Percentiles rank a stretch among this genome's conserved stretches.
Evolutionary conservation across 2,888 invertebrate genomes (phyloP).

Genomic region (Cryptophagus acutangulus): DNA sequence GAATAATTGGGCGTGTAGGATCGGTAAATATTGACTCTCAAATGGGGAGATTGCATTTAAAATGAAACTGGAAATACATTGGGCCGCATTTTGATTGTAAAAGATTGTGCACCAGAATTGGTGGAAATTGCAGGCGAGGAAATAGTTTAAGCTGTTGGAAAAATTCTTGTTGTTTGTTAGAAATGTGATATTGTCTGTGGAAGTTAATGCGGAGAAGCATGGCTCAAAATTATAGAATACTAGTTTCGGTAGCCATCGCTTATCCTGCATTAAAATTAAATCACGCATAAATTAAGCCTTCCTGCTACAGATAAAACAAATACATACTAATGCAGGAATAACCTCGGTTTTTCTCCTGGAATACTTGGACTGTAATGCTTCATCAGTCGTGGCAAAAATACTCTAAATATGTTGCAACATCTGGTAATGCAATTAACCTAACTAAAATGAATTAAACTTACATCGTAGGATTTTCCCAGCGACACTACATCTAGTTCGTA

Average conservation of each 20-base stretch:
- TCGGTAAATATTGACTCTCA: slow-evolving; percentile 41
- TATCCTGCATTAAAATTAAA: slow-evolving; percentile 26
- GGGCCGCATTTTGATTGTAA: slow-evolving; percentile 35
- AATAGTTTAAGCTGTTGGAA: slow-evolving; percentile 37
- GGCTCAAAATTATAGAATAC: slow-evolving; percentile 35
- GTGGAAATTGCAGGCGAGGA: slow-evolving; percentile 41
- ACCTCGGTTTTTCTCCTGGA: slow-evolving; percentile 34
- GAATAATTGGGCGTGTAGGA: slow-evolving; percentile 51
- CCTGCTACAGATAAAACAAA: slow-evolving; percentile 1
- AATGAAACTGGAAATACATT: slow-evolving; percentile 39
- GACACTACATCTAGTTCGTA: slow-evolving; percentile 22
- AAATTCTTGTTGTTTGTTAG: slow-evolving; percentile 35
- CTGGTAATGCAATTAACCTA: background rate
- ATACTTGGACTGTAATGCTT: slow-evolving; percentile 26
- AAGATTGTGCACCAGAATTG: slow-evolving; percentile 46
- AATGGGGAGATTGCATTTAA: slow-evolving; percentile 43
- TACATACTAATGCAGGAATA: slow-evolving; percentile 38
- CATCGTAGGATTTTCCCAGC: background rate
- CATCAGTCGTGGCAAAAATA: slow-evolving; percentile 18
- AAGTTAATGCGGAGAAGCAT: slow-evolving; percentile 33
- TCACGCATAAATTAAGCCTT: slow-evolving; percentile 9
- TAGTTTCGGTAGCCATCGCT: slow-evolving; percentile 38
- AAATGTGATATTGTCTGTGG: slow-evolving; percentile 36
- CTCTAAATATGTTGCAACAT: slow-evolving; percentile 10
- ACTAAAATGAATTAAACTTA: background rate